These are phyloP conservation scores for Etheostoma nigrum DNA, from an alignment of 2,797 vertebrate genomes.

Conservation along the genomic window DNA sequence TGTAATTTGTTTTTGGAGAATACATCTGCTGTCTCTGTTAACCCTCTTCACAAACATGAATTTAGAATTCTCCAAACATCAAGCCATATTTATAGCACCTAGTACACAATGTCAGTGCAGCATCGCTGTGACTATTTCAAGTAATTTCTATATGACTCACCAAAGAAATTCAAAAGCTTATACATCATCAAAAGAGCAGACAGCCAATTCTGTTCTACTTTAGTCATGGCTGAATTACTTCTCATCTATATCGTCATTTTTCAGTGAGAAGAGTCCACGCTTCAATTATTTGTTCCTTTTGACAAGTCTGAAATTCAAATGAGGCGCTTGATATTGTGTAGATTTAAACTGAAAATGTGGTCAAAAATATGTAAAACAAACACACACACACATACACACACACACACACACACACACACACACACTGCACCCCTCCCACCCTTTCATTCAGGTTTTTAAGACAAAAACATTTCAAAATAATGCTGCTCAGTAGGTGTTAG, in stretches of 20 bases:
- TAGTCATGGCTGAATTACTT: slow-evolving; percentile 68
- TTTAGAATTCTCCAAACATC: slow-evolving; percentile 53
- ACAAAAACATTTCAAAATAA: slow-evolving; percentile 56
- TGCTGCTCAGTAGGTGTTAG: slow-evolving; percentile 45
- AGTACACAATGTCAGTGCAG: slow-evolving; percentile 57
- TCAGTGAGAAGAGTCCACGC: slow-evolving; percentile 39
- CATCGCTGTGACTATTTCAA: slow-evolving; percentile 66
- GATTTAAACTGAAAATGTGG: slow-evolving; percentile 41
- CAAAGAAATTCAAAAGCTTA: slow-evolving; percentile 66
- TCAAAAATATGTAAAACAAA: slow-evolving; percentile 34
- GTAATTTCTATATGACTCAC: slow-evolving; percentile 77
- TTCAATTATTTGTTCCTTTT: slow-evolving; percentile 58
- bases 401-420: neutral
- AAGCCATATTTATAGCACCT: slow-evolving; percentile 56
- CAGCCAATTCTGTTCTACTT: slow-evolving; percentile 62
- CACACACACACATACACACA: no score
- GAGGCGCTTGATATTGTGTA: slow-evolving; percentile 38
- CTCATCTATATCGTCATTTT: slow-evolving; percentile 44
- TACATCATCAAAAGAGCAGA: slow-evolving; percentile 67
- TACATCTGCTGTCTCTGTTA: slow-evolving; percentile 8
- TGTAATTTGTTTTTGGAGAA: slow-evolving; percentile 52
- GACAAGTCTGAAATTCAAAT: slow-evolving; percentile 49
- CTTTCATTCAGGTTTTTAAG: slow-evolving; percentile 54
- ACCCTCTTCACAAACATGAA: slow-evolving; percentile 28
- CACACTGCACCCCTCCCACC: slow-evolving; percentile 1